Percentiles rank a stretch among this genome's conserved stretches.
Evolutionary conservation across 30 jellyfish, hydroid and myxozoan species (phyloP).

Genomic region (Sanderia malayensis): DNA sequence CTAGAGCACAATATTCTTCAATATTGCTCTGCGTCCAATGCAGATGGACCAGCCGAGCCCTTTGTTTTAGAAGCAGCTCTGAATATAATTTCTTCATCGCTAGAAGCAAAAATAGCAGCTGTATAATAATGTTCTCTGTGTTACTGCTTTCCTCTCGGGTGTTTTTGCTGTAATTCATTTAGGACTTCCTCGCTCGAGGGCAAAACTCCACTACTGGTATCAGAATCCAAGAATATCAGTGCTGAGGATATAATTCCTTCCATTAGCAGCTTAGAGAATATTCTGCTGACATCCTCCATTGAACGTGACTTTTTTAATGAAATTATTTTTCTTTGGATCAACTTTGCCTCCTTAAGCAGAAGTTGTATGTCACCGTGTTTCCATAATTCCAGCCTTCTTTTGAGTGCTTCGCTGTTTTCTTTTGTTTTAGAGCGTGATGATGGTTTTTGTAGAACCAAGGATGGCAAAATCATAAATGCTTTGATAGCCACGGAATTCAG

Average conservation of each 20-base stretch:
- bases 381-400: slow-evolving; percentile 15
- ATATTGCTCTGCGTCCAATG: slow-evolving; percentile 16
- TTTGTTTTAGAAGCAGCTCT: slow-evolving; percentile 13
- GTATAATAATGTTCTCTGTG: slow-evolving; percentile 8
- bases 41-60: slow-evolving; percentile 36
- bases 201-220: slow-evolving; percentile 1
- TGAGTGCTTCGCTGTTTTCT: slow-evolving; percentile 21
- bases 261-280: slow-evolving; percentile 5
- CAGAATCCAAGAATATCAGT: neutral
- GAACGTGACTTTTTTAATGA: neutral
- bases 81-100: slow-evolving; percentile 8
- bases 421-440: slow-evolving; percentile 11
- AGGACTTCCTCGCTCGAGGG: slow-evolving; percentile 22
- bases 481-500: slow-evolving; percentile 14
- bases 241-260: slow-evolving; percentile 10
- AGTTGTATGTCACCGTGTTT: slow-evolving; percentile 14
- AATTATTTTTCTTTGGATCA: slow-evolving; percentile 7
- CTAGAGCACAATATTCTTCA: slow-evolving; percentile 23
- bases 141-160: slow-evolving; percentile 19
- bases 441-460: slow-evolving; percentile 16
- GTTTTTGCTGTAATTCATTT: slow-evolving; percentile 5
- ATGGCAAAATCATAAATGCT: slow-evolving; percentile 14
- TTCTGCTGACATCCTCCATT: slow-evolving; percentile 6
- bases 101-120: slow-evolving; percentile 16
- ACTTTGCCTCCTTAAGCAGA: slow-evolving; percentile 11